Conservation (phyloP, 2,797 vertebrate species). For the Pitangus sulphuratus region DNA sequence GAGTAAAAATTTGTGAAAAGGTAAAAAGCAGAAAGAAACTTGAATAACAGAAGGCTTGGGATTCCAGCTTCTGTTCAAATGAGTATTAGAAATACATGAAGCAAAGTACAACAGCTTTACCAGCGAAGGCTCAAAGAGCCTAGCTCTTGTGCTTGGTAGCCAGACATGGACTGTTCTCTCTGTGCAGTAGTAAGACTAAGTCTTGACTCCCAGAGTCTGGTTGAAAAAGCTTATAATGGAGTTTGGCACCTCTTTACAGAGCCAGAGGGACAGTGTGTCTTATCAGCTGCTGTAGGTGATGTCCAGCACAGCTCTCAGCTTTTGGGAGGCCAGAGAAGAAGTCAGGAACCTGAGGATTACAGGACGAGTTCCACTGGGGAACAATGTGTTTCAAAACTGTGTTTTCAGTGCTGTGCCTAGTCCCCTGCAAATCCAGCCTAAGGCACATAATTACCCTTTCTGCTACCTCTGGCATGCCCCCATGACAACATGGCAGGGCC, state of each 20-base stretch:
- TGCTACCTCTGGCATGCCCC: neutral
- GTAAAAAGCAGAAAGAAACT: neutral
- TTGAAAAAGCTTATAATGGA: neutral
- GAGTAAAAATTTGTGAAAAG: neutral
- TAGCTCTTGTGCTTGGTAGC: neutral
- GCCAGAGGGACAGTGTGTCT: neutral
- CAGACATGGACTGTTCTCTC: neutral
- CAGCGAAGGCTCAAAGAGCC: neutral
- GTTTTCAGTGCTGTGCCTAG: neutral
- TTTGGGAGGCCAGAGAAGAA: neutral
- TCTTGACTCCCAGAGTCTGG: neutral
- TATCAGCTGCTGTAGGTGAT: neutral
- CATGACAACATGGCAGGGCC: neutral
- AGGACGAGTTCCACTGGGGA: neutral
- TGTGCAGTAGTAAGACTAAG: neutral
- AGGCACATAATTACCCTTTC: neutral
- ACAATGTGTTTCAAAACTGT: neutral
- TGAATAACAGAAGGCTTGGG: neutral
- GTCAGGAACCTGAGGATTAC: neutral
- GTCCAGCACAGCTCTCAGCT: neutral
- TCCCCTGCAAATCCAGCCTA: neutral
- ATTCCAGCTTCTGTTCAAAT: neutral
- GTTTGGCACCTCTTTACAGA: neutral
- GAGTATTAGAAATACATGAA: neutral
- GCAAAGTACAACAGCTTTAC: neutral